Conservation (phyloP, 1,140 invertebrate genomes). For the Prorops nasuta region DNA sequence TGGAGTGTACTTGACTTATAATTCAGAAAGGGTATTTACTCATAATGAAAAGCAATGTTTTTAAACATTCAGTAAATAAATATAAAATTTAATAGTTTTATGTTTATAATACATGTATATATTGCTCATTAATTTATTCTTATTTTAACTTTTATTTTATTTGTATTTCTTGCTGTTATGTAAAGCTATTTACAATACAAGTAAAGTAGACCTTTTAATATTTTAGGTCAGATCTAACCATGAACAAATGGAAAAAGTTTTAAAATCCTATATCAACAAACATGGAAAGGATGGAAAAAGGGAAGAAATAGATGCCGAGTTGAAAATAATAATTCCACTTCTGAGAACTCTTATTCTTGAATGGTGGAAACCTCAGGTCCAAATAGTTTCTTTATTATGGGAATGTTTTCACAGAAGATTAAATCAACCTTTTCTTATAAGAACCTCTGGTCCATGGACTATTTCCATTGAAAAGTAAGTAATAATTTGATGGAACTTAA, state of each 20-base stretch:
- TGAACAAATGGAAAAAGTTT: slow-evolving; percentile 42
- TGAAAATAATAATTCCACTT: slow-evolving; percentile 46
- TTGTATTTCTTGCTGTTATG: too few species aligned
- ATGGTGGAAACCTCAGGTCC: slow-evolving; percentile 49
- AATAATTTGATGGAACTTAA: neutral
- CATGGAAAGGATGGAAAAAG: slow-evolving; percentile 43
- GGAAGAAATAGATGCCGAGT: slow-evolving; percentile 48
- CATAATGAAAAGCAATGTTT: slow-evolving; percentile 7
- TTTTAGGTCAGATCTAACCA: slow-evolving; percentile 36
- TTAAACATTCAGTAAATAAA: slow-evolving; percentile 2
- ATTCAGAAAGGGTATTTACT: slow-evolving; percentile 27
- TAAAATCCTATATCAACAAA: slow-evolving; percentile 45
- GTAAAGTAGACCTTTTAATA: slow-evolving; percentile 16
- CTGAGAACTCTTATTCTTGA: slow-evolving; percentile 44
- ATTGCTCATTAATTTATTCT: too few species aligned
- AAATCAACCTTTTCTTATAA: slow-evolving; percentile 49
- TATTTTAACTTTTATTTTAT: too few species aligned
- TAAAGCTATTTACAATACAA: too few species aligned
- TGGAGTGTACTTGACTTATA: slow-evolving; percentile 32
- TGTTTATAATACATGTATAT: too few species aligned
- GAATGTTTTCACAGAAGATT: slow-evolving; percentile 56
- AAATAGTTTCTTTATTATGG: slow-evolving; percentile 49
- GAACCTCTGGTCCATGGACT: slow-evolving; percentile 45
- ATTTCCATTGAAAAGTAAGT: slow-evolving; percentile 49
- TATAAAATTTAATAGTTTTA: neutral